Percentiles rank a stretch among this genome's conserved stretches.
These are phyloP conservation scores for Mactromeris polynyma DNA, from an alignment of 2,888 invertebrate species.

Conservation along the genomic window DNA sequence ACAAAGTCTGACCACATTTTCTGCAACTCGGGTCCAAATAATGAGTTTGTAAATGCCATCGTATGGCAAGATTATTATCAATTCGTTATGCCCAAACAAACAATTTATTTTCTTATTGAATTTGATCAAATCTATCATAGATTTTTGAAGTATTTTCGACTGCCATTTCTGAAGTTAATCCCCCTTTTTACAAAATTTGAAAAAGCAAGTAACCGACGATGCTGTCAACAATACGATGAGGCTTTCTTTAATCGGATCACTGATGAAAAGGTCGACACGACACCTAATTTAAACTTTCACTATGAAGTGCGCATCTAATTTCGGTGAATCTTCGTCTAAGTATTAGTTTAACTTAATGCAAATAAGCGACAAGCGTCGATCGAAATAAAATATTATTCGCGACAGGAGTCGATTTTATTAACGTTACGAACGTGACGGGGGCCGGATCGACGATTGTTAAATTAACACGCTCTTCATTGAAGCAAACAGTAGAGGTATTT, in stretches of 20 bases:
- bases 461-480: constrained; percentile 20
- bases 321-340: constrained; percentile 35
- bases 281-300: constrained; percentile 56
- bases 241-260: constrained; percentile 64
- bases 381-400: constrained; percentile 56
- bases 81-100: constrained; percentile 64
- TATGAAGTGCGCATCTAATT: constrained; percentile 46
- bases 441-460: constrained; percentile 45
- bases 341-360: constrained; percentile 54
- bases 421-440: constrained; percentile 41
- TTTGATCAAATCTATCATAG: constrained; percentile 61
- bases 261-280: constrained; percentile 65
- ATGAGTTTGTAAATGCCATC: constrained; percentile 73
- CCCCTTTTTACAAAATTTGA: constrained; percentile 43
- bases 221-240: constrained; percentile 52
- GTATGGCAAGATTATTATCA: constrained; percentile 69
- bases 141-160: constrained; percentile 53
- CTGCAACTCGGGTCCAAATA: constrained; percentile 65
- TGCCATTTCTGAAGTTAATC: constrained; percentile 55
- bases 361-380: constrained; percentile 47
- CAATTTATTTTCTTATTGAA: constrained; percentile 77
- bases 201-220: constrained; percentile 35
- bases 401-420: constrained; percentile 45
- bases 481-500: constrained; percentile 49
- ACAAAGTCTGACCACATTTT: constrained; percentile 67